Evolutionary conservation across 2,888 invertebrate genomes (phyloP), one percentile per base, ranked within the genome.

Genomic region (Orchestes rusci): DNA sequence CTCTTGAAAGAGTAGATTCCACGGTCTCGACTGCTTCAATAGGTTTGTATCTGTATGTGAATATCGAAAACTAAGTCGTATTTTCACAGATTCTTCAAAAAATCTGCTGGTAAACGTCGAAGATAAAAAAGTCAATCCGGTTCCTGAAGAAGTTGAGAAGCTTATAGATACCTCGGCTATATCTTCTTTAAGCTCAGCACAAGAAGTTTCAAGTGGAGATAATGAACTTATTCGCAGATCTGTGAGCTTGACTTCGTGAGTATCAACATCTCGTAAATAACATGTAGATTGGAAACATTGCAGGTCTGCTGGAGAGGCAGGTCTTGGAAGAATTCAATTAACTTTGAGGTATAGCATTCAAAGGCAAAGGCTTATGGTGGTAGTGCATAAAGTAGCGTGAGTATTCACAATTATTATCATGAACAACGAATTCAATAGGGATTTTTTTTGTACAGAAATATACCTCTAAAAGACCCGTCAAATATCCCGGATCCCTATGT

Each of bases 401-500:
- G 86, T 76, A 19, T 10, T n/a, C 27, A n/a, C 2, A n/a, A 27
- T 27, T 27, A n/a, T 27, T 27, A 27, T 27, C 27, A 27, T n/a
- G 12, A 27, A 12, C 27, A 10, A 27, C 27, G 27, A n/a, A 27
- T 27, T n/a, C n/a, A n/a, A n/a, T n/a, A n/a, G n/a, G 17, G 18
- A 2, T 36, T 16, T 31, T 48, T 45, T 39, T 38, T 16, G 10
- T 18, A 29, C 33, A 85, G 85, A 59, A 82, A 88, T 67, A 76
- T 90, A 58, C 87, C 88, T 0, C 67, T 81, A 20, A 85, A 84
- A 58, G 88, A 89, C 64, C 83, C 85, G 1, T 75, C 75, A 52
- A 86, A 84, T 64, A 81, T 89, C 59, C 91, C 90, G 1, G 90
- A 91, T 70, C 90, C 91, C 0, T 91, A 90, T 63, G 89, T 91